Conservation (phyloP, 2,797 vertebrate species). For the Sebastiscus tertius region DNA sequence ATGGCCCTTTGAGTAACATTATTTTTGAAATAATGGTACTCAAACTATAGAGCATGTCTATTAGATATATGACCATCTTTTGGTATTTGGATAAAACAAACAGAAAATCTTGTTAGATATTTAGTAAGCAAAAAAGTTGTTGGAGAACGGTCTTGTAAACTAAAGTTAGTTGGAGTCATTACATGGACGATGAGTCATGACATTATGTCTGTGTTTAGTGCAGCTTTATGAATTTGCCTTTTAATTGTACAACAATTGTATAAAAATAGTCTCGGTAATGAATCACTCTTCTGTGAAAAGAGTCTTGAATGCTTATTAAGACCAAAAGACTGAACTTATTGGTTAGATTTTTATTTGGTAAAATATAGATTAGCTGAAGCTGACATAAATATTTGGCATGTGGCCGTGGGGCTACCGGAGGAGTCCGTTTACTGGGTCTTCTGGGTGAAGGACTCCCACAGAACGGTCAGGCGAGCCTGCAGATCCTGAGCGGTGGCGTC, state of each 20-base stretch:
- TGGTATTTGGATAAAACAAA: background rate
- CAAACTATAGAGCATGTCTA: background rate
- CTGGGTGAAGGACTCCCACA: slow-evolving; percentile 70
- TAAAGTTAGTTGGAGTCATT: background rate
- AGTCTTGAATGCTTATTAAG: background rate
- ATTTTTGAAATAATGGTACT: background rate
- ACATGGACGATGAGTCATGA: background rate
- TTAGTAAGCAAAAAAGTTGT: background rate
- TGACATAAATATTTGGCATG: slow-evolving; percentile 23
- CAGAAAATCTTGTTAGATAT: background rate
- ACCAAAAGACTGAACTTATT: background rate
- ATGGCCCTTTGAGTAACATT: background rate
- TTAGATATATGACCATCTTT: background rate
- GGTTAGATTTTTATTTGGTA: slow-evolving; percentile 27
- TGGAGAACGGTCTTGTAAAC: background rate
- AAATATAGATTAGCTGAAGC: background rate
- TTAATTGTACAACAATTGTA: background rate
- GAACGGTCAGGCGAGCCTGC: slow-evolving; percentile 50
- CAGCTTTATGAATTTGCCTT: background rate
- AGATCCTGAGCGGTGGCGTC: slow-evolving; percentile 68
- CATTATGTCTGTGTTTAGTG: background rate
- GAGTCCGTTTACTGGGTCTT: slow-evolving; percentile 56
- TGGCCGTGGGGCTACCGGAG: slow-evolving; percentile 51
- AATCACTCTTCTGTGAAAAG: background rate
- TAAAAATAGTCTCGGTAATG: background rate